Base-by-base conservation (phyloP, 2,797 vertebrate genomes). In the Chrysolophus pictus region DNA sequence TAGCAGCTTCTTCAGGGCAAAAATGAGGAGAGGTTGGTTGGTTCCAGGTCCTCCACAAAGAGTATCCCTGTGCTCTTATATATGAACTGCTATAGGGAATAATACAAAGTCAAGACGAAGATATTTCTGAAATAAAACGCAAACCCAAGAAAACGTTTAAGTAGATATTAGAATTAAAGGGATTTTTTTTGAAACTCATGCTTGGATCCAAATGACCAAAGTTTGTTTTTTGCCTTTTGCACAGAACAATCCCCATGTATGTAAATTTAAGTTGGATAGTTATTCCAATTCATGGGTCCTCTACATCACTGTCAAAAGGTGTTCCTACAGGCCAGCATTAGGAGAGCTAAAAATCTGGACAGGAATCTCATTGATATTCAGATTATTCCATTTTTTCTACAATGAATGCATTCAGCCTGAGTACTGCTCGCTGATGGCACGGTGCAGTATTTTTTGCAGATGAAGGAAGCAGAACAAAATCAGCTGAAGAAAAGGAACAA, bases 361-460 rank as follows among this genome's bases (percentile, higher is more conserved):
- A 69, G 56, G 41, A 24, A 47, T 53, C 59, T 56, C 46, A 24
- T 29, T 64, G 60, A 60, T 77, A 76, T 69, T 70, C 56, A 33
- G 44, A 39, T 90, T 73, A 47, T 41, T 17, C 6, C 10, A 9
- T 8, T 84, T 87, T 44, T 81, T 33, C 64, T 51, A 35, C 63
- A 58, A 15, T 11, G 4, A 1, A 31, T 56, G 16, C 8, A 15
- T 84, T 73, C 84, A 74, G 11, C 51, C 82, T 1, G 4, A 67
- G 33, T 11, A 11, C 56, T 76, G 22, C n/a, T 73, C 14, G 18
- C 63, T 29, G 35, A 14, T 3, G 4, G 41, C 2, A 0, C 1
- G 2, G 26, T 21, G 13, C 31, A n/a, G 24, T 13, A 4, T 44
- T 46, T 90, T 88, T 74, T 85, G 35, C n/a, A 35, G 47, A 21